A percentile compares a stretch with the other conserved stretches of the same genome.
Evolutionary conservation across 2,888 invertebrate genomes (phyloP).

Genomic region (Proisotoma minuta): DNA sequence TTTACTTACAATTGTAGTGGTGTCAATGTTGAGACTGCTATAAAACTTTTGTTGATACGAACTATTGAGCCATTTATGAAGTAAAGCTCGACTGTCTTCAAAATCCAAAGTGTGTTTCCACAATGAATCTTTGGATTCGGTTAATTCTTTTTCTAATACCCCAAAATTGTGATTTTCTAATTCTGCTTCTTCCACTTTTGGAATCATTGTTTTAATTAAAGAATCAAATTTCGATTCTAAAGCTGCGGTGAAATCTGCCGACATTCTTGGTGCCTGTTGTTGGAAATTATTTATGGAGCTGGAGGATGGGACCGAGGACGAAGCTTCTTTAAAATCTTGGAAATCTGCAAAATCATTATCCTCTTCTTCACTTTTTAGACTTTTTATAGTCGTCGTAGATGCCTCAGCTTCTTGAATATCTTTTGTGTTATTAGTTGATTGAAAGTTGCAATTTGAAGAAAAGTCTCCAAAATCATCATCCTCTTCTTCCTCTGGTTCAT

Average conservation of each 20-base stretch:
- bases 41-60: constrained; percentile 35
- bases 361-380: background rate
- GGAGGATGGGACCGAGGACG: background rate
- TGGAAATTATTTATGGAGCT: background rate
- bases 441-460: constrained; percentile 10
- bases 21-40: constrained; percentile 39
- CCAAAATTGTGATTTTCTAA: background rate
- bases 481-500: constrained; percentile 12
- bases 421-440: background rate
- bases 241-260: constrained; percentile 2
- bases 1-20: constrained; percentile 37
- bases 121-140: constrained; percentile 9
- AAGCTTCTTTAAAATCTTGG: constrained; percentile 13
- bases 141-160: constrained; percentile 34
- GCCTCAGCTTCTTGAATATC: background rate
- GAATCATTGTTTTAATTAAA: constrained; percentile 29
- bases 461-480: constrained; percentile 37
- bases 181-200: constrained; percentile 9
- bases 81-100: constrained; percentile 41
- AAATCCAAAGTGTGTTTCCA: constrained; percentile 43
- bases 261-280: background rate
- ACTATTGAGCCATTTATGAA: constrained; percentile 42
- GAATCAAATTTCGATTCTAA: constrained; percentile 22
- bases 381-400: background rate
- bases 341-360: constrained; percentile 29